These are phyloP conservation scores for Parauchenoglanis punctatus DNA, from an alignment of 2,797 vertebrate species.

Conservation along the genomic window DNA sequence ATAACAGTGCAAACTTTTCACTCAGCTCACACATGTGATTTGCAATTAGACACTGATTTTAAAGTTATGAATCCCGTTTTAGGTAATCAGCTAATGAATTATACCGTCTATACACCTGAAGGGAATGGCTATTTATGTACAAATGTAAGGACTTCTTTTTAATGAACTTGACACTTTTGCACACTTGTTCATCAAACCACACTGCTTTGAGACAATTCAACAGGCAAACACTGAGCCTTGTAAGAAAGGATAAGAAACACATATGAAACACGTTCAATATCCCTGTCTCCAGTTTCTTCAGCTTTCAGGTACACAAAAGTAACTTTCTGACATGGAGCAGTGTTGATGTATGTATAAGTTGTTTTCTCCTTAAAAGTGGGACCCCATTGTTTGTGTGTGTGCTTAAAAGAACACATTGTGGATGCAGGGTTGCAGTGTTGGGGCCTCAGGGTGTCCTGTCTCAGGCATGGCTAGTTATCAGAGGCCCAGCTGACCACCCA, in stretches of 20 bases:
- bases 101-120: not conserved
- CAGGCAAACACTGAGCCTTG: not conserved
- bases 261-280: not conserved
- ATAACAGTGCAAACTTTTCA: conserved; percentile 77
- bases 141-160: not conserved
- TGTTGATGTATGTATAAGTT: conserved; percentile 72
- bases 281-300: not conserved
- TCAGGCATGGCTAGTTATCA: conserved; percentile 87
- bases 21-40: conserved; percentile 75
- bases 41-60: conserved; percentile 63
- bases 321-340: conserved; percentile 68
- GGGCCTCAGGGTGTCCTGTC: conserved; percentile 85
- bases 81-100: not conserved
- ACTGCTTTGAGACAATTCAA: not conserved
- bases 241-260: not conserved
- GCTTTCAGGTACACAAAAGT: conserved; percentile 59
- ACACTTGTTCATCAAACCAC: not conserved
- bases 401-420: conserved; percentile 83
- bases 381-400: conserved; percentile 55
- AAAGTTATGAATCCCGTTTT: not conserved
- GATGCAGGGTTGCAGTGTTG: conserved; percentile 84
- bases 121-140: not conserved
- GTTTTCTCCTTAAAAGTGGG: conserved; percentile 69
- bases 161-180: not conserved
- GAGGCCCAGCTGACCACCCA: conserved; percentile 84